Evolutionary conservation across 2,113 vertebrate species (phyloP).

Genomic region (Corythaeola cristata): DNA sequence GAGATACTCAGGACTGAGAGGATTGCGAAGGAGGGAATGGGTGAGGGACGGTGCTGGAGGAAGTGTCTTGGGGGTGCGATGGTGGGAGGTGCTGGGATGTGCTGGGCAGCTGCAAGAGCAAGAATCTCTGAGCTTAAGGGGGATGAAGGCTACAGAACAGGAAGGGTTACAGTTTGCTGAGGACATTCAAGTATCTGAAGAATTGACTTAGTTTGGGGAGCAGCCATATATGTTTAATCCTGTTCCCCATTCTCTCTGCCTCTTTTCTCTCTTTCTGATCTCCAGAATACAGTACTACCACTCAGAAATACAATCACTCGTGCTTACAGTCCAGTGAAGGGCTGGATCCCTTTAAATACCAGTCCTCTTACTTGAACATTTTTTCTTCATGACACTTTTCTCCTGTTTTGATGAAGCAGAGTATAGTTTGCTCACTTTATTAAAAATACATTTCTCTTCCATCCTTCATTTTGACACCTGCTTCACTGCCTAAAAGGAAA

Average conservation of each 20-base stretch:
- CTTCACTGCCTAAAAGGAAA: slow-evolving; percentile 37
- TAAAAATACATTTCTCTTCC: slow-evolving; percentile 33
- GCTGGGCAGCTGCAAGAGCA: background rate
- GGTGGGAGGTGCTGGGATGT: background rate
- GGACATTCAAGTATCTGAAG: background rate
- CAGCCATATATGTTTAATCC: background rate
- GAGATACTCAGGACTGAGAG: background rate
- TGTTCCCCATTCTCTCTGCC: background rate
- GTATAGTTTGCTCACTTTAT: slow-evolving; percentile 49
- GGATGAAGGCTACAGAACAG: background rate
- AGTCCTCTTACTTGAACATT: slow-evolving; percentile 63
- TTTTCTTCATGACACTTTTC: slow-evolving; percentile 64
- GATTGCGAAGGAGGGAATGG: background rate
- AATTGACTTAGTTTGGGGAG: background rate
- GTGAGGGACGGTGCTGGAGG: fast-evolving
- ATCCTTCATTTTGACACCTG: slow-evolving; percentile 40
- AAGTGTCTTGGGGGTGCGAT: background rate
- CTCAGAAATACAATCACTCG: background rate
- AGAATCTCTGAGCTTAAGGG: background rate
- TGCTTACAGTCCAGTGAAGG: background rate
- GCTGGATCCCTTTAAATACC: slow-evolving; percentile 66
- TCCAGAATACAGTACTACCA: background rate
- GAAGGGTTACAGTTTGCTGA: background rate
- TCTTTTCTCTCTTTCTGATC: background rate
- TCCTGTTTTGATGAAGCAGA: slow-evolving; percentile 69